These are phyloP conservation scores for Tetramorium parvispinum DNA, from an alignment of 1,140 invertebrate species.

Conservation along the genomic window DNA sequence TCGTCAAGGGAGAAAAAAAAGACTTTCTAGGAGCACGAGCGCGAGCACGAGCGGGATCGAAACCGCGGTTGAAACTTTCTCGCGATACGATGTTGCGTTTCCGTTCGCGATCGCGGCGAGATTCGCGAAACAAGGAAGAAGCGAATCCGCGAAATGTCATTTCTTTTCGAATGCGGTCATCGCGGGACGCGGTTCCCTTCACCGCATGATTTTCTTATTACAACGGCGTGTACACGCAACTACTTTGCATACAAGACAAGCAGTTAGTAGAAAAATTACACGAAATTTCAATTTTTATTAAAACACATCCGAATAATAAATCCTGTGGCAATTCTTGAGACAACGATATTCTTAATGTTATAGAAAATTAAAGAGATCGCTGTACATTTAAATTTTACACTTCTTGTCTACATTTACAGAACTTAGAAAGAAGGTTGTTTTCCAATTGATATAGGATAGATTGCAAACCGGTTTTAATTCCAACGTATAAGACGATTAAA, in stretches of 20 bases:
- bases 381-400: neutral
- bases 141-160: neutral
- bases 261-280: neutral
- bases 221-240: neutral
- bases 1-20: constrained; percentile 48
- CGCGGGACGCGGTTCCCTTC: neutral
- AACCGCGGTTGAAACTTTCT: constrained; percentile 57
- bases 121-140: constrained; percentile 25
- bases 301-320: neutral
- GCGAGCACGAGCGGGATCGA: constrained; percentile 49
- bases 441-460: neutral
- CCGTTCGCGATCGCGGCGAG: constrained; percentile 25
- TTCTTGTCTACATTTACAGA: neutral
- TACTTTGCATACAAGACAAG: neutral
- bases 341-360: neutral
- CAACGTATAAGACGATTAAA: neutral
- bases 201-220: neutral
- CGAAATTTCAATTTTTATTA: neutral
- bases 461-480: neutral
- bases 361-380: neutral
- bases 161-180: neutral
- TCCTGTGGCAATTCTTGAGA: neutral
- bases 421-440: neutral
- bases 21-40: constrained; percentile 63
- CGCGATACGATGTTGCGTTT: constrained; percentile 44